A percentile compares a stretch with the other conserved stretches of the same genome.
phyloP scores from a whole-genome alignment of 2,888 invertebrate species.

The Xestia sexstrigata region DNA sequence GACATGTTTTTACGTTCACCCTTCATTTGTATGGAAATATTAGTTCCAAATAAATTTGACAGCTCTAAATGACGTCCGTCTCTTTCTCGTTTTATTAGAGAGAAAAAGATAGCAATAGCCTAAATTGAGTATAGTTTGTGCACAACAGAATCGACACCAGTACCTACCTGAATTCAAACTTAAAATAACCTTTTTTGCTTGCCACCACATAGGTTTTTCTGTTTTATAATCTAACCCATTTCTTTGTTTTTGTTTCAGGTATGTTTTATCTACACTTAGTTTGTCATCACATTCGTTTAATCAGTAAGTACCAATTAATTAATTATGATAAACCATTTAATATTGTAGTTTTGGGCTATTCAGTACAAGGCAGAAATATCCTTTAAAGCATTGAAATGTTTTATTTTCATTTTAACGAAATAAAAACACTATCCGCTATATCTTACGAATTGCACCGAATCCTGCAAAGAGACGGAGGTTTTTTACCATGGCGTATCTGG shows the following conservation, averaged over 20 bases:
- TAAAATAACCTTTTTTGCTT: background rate
- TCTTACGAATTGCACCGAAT: constrained; percentile 29
- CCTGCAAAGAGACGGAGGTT: constrained; percentile 43
- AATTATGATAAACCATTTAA: background rate
- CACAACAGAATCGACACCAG: too few species aligned
- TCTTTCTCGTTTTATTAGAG: too few species aligned
- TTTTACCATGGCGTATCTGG: constrained; percentile 55
- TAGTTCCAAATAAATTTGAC: too few species aligned
- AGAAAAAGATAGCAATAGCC: too few species aligned
- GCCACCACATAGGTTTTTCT: background rate
- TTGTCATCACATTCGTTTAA: background rate
- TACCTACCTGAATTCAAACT: background rate
- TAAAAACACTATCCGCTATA: background rate
- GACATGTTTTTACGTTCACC: too few species aligned
- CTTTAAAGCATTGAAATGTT: background rate
- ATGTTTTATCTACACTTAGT: background rate
- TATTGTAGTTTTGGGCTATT: background rate
- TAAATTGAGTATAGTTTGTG: too few species aligned
- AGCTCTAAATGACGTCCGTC: too few species aligned
- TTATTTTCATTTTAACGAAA: background rate
- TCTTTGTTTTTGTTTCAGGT: constrained; percentile 46
- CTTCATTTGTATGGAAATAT: too few species aligned
- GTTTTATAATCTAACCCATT: background rate
- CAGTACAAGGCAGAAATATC: background rate
- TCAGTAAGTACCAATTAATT: constrained; percentile 19